Conservation (phyloP, 2,888 invertebrate genomes). For the Acronicta leporina region DNA sequence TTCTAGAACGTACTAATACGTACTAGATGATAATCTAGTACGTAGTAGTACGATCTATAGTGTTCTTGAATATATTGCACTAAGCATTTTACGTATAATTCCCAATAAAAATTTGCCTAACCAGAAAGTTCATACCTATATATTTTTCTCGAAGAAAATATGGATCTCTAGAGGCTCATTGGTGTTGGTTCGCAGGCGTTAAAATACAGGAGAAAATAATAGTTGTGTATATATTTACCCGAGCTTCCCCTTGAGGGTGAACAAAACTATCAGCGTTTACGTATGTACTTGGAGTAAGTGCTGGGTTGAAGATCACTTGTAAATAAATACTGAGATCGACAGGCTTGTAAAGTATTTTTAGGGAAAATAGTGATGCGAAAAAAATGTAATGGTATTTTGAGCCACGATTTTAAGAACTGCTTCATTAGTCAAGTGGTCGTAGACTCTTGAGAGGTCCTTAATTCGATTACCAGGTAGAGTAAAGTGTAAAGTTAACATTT, state of each 20-base stretch:
- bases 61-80: conserved; percentile 11
- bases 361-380: background rate
- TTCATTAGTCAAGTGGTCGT: too few species aligned
- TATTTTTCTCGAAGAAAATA: conserved; percentile 46
- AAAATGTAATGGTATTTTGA: too few species aligned
- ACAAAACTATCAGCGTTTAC: conserved; percentile 38
- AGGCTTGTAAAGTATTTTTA: background rate
- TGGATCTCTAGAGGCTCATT: conserved; percentile 34
- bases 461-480: too few species aligned
- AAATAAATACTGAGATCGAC: conserved; percentile 26
- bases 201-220: conserved; percentile 49
- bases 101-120: conserved; percentile 34
- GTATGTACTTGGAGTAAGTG: conserved; percentile 25
- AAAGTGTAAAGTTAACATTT: too few species aligned
- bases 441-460: too few species aligned
- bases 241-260: conserved; percentile 26
- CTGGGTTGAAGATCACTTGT: conserved; percentile 28
- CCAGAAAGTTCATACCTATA: conserved; percentile 19
- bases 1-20: too few species aligned
- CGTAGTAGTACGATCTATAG: background rate
- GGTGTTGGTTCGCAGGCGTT: conserved; percentile 37
- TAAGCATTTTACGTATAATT: background rate
- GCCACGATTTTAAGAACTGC: too few species aligned
- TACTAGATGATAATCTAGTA: too few species aligned
- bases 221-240: conserved; percentile 34